Base-by-base conservation (phyloP, 2,113 vertebrate species). In the Charadrius vociferus region DNA sequence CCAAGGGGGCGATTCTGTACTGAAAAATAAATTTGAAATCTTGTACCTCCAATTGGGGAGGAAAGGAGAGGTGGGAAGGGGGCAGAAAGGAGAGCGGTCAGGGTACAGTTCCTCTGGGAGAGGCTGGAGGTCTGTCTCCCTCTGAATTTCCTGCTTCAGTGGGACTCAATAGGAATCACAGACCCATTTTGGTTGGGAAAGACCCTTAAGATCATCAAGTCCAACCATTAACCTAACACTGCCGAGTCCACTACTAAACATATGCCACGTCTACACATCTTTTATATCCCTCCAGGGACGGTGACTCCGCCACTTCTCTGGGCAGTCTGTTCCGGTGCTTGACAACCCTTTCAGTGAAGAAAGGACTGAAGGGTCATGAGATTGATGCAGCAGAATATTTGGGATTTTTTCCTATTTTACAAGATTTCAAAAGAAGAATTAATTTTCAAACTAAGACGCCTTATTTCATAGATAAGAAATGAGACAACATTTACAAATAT, bases 241-340 rank as follows among this genome's bases (percentile, higher is more conserved):
- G 2, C 6, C 30, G 70, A 87, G 11, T 6, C n/a, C 20, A 62
- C 26, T 13, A 24, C 30, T 47, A 43, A 81, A 29, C 27, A 55
- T 15, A 7, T 3, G 3, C 13, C 36, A 45, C 2, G 0, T 34
- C 36, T 53, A 52, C 34, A 21, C 0, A 0, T 10, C 14, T 53
- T 53, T 43, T 21, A 39, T 68, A 43, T 10, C 22, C 7, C 14
- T 71, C 10, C 14, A 37, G 18, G 13, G 8, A n/a, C 9, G 37
- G 14, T 30, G 11, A 75, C 30, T 52, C 23, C 52, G 27, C 2
- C n/a, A 50, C 41, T 70, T 41, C 24, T 58, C 56, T 50, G 37
- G 20, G 21, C 10, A 91, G 23, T 18, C 12, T 62, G 5, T 34
- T 36, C 55, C 56, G 80, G 7, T 8, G 13, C 30, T 55, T 36